Percentiles rank a stretch among this genome's conserved stretches.
Conservation (phyloP, 2,113 vertebrate genomes). For the Himantopus leucocephalus region DNA sequence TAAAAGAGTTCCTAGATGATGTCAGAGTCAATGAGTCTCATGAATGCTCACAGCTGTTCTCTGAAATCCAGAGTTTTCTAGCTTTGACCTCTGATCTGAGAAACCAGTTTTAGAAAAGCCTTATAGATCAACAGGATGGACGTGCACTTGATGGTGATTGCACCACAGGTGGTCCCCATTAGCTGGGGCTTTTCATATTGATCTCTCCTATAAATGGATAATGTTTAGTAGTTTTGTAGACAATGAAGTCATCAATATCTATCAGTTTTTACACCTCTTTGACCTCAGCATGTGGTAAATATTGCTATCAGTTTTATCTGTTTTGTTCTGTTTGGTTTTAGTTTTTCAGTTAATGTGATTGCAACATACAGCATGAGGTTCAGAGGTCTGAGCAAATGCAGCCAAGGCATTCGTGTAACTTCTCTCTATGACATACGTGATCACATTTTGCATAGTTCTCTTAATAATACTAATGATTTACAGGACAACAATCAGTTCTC, state of each 20-base stretch:
- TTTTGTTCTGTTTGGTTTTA: not conserved
- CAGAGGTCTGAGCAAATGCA: not conserved
- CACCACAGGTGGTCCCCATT: not conserved
- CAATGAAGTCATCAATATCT: not conserved
- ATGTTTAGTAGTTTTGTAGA: not conserved
- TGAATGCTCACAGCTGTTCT: not conserved
- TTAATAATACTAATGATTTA: not conserved
- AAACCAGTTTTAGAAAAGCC: not conserved
- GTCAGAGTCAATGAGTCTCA: not conserved
- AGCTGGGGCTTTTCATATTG: not conserved
- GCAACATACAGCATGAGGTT: not conserved
- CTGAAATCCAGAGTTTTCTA: not conserved
- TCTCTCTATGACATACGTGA: not conserved
- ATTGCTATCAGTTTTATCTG: not conserved
- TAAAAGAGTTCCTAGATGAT: not conserved
- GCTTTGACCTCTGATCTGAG: not conserved
- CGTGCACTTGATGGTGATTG: not conserved
- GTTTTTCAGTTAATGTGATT: constrained; percentile 14
- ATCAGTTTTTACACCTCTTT: not conserved
- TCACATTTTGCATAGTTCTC: not conserved
- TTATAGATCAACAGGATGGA: not conserved
- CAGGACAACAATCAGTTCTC: not conserved
- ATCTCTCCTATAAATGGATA: not conserved
- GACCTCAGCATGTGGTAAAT: not conserved
- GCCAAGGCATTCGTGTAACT: not conserved